Evolutionary conservation across 2,113 vertebrate genomes (phyloP), one percentile per base, ranked within the genome.

Genomic region (Crotalus viridis): DNA sequence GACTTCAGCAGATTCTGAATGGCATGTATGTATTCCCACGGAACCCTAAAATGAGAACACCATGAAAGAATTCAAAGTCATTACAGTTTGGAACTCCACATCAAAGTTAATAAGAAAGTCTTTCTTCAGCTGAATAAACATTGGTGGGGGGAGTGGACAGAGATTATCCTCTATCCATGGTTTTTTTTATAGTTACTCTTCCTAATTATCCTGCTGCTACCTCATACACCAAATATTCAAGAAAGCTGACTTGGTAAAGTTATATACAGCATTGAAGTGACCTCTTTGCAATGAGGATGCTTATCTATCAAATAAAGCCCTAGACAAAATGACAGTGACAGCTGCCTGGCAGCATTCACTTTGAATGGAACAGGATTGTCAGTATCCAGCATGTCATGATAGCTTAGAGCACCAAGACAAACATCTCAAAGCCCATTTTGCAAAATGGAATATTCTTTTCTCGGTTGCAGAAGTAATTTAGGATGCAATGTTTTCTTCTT

Each of bases 291-390:
- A 97, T 92, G 96, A 97, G 97, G 97, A 96, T 94, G 96, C 94
- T 88, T 96, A 97, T 96, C 98, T 97, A 96, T 98, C 98, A 97
- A 97, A 96, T 98, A 97, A 97, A 96, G 95, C 96, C 88, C 10
- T 90, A 22, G 94, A 94, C 96, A 94, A 98, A 99, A 96, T 98
- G 98, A 98, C 98, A 98, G 98, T 94, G 97, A 98, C 98, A 99
- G 98, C 98, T 99, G 98, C 95, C 94, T 91, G 5, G 93, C 97
- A 97, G 97, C 94, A 97, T 97, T 97, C 97, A 95, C 95, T 97
- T 97, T 97, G 98, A 97, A 96, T 94, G 64, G 81, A 96, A 93
- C 95, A 87, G 95, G 95, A 97, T 96, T 85, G 93, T 94, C 93
- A 90, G 96, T 94, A 95, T 92, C 95, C 94, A 96, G 97, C 90